A percentile compares a stretch with the other conserved stretches of the same genome.
Conservation (phyloP, 2,797 vertebrate species). For the Karalla daura region DNA sequence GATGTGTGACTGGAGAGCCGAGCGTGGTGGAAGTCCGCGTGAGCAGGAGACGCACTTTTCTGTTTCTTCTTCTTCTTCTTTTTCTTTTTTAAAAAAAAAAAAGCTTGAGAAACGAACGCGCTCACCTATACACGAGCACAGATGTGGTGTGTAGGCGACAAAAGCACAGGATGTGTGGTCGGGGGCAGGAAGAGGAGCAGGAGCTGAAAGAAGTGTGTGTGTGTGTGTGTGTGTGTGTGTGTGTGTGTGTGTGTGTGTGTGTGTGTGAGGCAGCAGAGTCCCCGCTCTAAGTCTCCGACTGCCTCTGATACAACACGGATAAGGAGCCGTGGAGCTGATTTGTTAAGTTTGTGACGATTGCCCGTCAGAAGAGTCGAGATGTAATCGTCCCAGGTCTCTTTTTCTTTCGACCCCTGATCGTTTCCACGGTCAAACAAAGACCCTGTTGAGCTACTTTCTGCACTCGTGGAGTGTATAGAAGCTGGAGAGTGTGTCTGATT, state of each 20-base stretch:
- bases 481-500: too few species aligned
- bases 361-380: not conserved
- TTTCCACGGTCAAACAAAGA: too few species aligned
- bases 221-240: not conserved
- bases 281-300: constrained; percentile 45
- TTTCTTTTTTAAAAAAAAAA: not conserved
- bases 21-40: constrained; percentile 17
- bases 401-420: too few species aligned
- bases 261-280: constrained; percentile 37
- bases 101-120: constrained; percentile 34
- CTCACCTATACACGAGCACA: constrained; percentile 57
- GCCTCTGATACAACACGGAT: constrained; percentile 19
- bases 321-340: constrained; percentile 10
- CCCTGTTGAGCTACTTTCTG: not conserved
- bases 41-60: constrained; percentile 15
- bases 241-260: constrained; percentile 13
- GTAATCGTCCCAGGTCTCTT: not conserved
- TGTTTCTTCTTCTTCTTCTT: not conserved
- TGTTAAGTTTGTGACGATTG: constrained; percentile 8
- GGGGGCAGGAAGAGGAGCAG: constrained; percentile 79
- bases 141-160: constrained; percentile 73
- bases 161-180: constrained; percentile 82
- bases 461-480: too few species aligned
- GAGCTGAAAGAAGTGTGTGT: constrained; percentile 54
- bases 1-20: constrained; percentile 38